A percentile compares a stretch with the other conserved stretches of the same genome.
Evolutionary conservation across 2,888 invertebrate genomes (phyloP).

Genomic region (Catocala fraxini): DNA sequence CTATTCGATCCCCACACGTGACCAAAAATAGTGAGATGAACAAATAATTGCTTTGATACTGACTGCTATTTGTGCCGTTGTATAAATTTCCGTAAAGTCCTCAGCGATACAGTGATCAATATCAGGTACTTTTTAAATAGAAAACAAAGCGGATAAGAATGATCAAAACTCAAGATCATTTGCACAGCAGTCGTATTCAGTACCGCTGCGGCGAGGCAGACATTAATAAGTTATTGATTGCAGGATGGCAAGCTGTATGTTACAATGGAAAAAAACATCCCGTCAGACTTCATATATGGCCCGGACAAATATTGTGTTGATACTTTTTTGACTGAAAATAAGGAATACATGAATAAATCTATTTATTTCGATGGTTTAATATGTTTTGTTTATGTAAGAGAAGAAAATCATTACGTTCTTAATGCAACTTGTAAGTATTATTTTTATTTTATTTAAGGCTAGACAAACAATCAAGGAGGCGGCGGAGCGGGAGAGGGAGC

Average conservation of each 20-base stretch:
- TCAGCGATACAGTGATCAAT: too few relatives aligned
- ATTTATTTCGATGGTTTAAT: background rate
- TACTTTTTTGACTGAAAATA: conserved; percentile 58
- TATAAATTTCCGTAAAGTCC: too few relatives aligned
- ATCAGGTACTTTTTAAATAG: too few relatives aligned
- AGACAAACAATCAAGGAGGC: too few relatives aligned
- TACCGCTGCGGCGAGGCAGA: too few relatives aligned
- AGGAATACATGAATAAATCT: background rate
- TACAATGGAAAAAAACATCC: conserved; percentile 53
- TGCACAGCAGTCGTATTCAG: background rate
- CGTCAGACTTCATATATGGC: conserved; percentile 56
- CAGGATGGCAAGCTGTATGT: conserved; percentile 73
- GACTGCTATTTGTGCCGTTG: too few relatives aligned
- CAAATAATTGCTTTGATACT: too few relatives aligned
- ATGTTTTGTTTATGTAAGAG: background rate
- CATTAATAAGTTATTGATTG: conserved; percentile 9
- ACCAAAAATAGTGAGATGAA: too few relatives aligned
- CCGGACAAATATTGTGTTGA: conserved; percentile 75
- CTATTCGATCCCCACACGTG: too few relatives aligned
- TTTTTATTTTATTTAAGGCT: background rate
- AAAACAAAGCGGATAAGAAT: too few relatives aligned
- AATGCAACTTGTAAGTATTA: conserved; percentile 2
- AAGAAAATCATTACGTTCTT: background rate
- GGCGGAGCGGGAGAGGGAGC: too few relatives aligned
- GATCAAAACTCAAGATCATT: background rate